These are phyloP conservation scores for Papio anubis DNA, from an alignment of 2,113 vertebrate genomes.

Conservation along the genomic window DNA sequence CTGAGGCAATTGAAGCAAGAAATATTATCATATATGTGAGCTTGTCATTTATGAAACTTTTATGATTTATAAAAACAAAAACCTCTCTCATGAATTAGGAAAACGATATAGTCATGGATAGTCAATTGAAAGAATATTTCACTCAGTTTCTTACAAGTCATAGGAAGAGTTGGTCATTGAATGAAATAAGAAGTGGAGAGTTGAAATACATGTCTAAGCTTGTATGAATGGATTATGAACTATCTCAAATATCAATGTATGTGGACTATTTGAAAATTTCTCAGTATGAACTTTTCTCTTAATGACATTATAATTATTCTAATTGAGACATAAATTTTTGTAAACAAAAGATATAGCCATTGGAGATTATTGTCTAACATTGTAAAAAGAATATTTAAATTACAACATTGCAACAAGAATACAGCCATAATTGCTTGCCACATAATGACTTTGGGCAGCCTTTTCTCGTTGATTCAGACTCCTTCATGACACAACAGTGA, in stretches of 20 bases:
- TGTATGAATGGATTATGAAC: background rate
- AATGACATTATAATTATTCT: background rate
- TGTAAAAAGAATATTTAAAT: slow-evolving; percentile 46
- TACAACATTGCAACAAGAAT: background rate
- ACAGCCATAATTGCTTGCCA: background rate
- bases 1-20: background rate
- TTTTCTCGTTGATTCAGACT: background rate
- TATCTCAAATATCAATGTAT: background rate
- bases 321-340: background rate
- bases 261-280: background rate
- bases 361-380: slow-evolving; percentile 36
- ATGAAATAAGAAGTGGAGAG: background rate
- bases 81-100: background rate
- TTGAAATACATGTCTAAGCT: background rate
- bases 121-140: background rate
- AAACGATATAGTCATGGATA: background rate
- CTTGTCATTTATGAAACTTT: background rate
- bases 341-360: slow-evolving; percentile 18
- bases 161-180: background rate
- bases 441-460: background rate
- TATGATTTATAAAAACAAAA: background rate
- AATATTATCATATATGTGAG: background rate
- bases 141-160: background rate
- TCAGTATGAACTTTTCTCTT: background rate
- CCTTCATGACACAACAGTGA: background rate